Conservation (phyloP, 2,797 vertebrate genomes). For the Adelosebastes latens region DNA sequence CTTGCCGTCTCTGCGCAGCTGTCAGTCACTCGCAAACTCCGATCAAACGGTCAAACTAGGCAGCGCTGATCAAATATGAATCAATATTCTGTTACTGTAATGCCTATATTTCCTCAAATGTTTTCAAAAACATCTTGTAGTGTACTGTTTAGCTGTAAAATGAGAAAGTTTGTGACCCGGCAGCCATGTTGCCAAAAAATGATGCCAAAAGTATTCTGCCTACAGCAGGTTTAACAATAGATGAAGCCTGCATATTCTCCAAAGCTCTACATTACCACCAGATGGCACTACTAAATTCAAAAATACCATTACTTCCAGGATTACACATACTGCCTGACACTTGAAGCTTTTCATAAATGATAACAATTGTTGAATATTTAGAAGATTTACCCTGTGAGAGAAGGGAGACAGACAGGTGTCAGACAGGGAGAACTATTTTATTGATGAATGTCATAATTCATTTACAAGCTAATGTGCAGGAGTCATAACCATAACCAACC, state of each 20-base stretch:
- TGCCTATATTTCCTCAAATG: no score
- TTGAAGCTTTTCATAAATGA: not conserved
- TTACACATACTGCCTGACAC: not conserved
- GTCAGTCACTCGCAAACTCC: no score
- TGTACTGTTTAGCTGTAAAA: no score
- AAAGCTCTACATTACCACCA: constrained; percentile 2
- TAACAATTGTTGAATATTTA: not conserved
- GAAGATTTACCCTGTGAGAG: not conserved
- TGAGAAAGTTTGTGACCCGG: no score
- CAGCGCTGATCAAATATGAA: no score
- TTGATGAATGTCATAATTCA: constrained; percentile 27
- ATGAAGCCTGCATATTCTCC: not conserved
- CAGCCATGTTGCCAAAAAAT: no score
- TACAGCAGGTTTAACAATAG: not conserved
- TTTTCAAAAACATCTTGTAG: no score
- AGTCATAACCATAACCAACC: constrained; percentile 50
- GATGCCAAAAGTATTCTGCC: no score
- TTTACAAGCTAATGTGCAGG: constrained; percentile 25
- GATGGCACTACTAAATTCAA: constrained; percentile 16
- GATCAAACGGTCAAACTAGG: no score
- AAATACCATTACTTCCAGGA: no score
- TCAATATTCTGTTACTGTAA: no score
- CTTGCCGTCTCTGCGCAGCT: no score
- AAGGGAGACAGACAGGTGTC: not conserved
- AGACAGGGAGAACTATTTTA: not conserved